Conservation (phyloP, 2,797 vertebrate genomes). For the Zalophus californianus region DNA sequence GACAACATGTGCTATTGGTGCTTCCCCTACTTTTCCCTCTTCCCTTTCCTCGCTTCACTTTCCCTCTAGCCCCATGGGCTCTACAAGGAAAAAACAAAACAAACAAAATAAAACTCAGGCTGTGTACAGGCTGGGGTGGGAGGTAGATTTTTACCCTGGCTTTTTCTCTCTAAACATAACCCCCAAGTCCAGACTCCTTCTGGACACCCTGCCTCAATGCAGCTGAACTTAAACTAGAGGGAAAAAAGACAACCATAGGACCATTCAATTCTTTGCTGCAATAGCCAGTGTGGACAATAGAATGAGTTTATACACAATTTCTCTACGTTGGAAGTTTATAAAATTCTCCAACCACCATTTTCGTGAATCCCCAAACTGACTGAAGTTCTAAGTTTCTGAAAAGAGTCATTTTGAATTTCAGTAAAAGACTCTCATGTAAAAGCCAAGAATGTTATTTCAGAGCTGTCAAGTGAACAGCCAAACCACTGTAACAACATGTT, state of each 20-base stretch:
- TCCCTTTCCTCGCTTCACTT: not conserved
- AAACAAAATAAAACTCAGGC: not conserved
- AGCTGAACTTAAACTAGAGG: not conserved
- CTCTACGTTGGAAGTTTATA: not conserved
- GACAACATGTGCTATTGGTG: not conserved
- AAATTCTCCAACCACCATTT: not conserved
- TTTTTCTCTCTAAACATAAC: not conserved
- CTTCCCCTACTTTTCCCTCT: not conserved
- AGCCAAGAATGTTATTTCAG: conserved; percentile 46
- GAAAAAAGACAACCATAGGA: not conserved
- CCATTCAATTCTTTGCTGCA: not conserved
- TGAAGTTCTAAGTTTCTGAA: conserved; percentile 35
- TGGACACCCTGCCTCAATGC: not conserved
- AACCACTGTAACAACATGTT: not conserved
- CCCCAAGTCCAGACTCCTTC: not conserved
- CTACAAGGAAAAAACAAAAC: not conserved
- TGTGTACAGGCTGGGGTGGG: not conserved
- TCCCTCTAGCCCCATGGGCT: not conserved
- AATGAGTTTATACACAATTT: not conserved
- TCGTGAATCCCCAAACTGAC: not conserved
- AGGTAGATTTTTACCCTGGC: not conserved
- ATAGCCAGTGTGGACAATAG: not conserved
- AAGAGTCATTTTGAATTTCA: conserved; percentile 43
- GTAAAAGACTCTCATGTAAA: conserved; percentile 12
- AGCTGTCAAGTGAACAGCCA: conserved; percentile 51